Evolutionary conservation across 2,113 vertebrate species (phyloP).

Genomic region (Gobio gobio): DNA sequence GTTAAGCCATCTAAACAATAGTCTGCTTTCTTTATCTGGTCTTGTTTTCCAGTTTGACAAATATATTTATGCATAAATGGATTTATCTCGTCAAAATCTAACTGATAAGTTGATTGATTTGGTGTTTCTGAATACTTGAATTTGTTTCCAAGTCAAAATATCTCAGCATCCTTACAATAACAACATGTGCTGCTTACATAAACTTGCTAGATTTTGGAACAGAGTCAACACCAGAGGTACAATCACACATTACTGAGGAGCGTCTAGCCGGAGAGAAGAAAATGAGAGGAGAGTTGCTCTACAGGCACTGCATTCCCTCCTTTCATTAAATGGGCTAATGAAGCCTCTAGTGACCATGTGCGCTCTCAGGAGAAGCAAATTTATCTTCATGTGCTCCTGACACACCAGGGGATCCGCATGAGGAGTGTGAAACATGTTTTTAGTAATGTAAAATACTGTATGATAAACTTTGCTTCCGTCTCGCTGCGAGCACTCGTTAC

Average conservation of each 20-base stretch:
- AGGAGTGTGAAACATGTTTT: constrained; percentile 13
- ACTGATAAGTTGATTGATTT: too few species aligned
- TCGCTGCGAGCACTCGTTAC: neutral
- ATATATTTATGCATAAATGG: neutral
- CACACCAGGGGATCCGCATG: neutral
- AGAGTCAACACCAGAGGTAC: neutral
- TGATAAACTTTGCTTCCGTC: constrained; percentile 16
- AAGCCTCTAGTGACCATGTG: constrained; percentile 45
- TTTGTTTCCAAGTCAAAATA: neutral
- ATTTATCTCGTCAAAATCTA: neutral
- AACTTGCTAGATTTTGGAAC: neutral
- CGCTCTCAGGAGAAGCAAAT: constrained; percentile 36
- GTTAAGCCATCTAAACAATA: neutral
- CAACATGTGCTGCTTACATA: too few species aligned
- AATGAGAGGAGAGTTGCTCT: constrained; percentile 13
- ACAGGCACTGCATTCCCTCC: constrained; percentile 14
- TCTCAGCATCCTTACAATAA: neutral
- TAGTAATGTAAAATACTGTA: constrained; percentile 25
- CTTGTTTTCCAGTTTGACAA: neutral
- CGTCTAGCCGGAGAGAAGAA: neutral
- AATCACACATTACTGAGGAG: neutral
- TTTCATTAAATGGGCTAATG: constrained; percentile 54
- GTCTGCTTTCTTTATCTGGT: neutral
- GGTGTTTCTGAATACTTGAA: neutral
- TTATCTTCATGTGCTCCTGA: constrained; percentile 44